These are phyloP conservation scores for Pseudorasbora parva DNA, from an alignment of 2,113 vertebrate species.

Conservation along the genomic window DNA sequence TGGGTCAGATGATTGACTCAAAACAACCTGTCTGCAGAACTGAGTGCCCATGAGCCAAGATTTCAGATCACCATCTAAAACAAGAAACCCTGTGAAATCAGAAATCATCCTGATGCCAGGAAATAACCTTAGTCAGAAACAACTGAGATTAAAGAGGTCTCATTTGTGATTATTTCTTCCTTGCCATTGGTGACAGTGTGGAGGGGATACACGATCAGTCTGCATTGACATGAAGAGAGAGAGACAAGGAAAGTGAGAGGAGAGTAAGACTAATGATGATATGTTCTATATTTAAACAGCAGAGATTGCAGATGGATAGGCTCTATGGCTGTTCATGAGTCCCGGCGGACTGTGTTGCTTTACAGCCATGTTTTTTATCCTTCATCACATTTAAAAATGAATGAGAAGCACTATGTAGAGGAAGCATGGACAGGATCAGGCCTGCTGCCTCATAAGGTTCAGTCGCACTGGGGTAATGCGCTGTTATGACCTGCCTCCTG, in stretches of 20 bases:
- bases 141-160: neutral
- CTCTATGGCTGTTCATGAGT: conserved; percentile 33
- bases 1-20: neutral
- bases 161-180: neutral
- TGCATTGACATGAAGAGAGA: conserved; percentile 23
- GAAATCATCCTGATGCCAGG: neutral
- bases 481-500: conserved; percentile 6
- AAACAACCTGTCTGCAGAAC: neutral
- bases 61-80: neutral
- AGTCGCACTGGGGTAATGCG: neutral
- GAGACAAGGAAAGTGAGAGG: neutral
- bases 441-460: conserved; percentile 3
- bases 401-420: conserved; percentile 20
- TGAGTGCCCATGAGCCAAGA: neutral
- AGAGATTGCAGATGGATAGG: conserved; percentile 41
- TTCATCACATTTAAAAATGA: conserved; percentile 45
- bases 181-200: too few species aligned
- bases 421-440: neutral
- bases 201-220: too few species aligned
- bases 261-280: conserved; percentile 40
- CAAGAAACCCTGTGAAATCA: neutral
- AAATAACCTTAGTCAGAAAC: neutral
- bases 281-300: conserved; percentile 38
- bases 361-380: conserved; percentile 12
- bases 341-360: conserved; percentile 33